Base-by-base conservation (phyloP, 2,888 invertebrate species). In the Amblyjoppa fuscipennis region DNA sequence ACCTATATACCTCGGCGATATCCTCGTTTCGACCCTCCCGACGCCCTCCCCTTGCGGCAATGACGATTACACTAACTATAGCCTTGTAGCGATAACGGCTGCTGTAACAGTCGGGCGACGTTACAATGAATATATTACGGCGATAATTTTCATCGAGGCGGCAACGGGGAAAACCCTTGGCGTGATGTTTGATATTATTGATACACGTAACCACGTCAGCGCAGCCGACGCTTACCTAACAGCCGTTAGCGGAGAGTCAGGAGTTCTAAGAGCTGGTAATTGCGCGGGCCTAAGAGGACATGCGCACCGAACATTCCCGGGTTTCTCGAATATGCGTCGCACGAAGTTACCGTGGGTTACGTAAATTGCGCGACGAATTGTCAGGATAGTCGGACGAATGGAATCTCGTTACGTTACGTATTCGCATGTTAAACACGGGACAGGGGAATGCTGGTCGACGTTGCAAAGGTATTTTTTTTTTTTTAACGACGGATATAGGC, bases 81-180 rank as follows among this genome's bases (percentile, higher is more conserved):
- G 45, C 76, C 61, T 68, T 77, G 71, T 73, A 66, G 73, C 76
- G 81, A 81, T 77, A 73, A 84, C 73, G 68, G 77, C 59, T 51
- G 41, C 20, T 20, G 68, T 77, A 84, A 84, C 80, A 73, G 77
- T 77, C 64, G 31, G 59, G 59, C 76, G 49, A 53, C 76, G 76
- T 81, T 81, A 61, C 51, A 69, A 81, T 77, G 75, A 79, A 83
- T 79, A 83, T 83, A 79, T 83, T 66, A 75, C 34, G 34, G 25
- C n/a, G 69, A 61, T 75, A 25, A 71, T 80, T 83, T 80, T 80
- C 75, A 80, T 75, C 64, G 75, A 53, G 41, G 45, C 45, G 25
- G 51, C 16, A 49, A 49, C 13, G 16, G 16, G 45, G 45, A 49
- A 16, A 16, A 16, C 16, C 16, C 45, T 49, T 13, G 13, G 45